Conservation (phyloP, 2,797 vertebrate species). For the Galagoides demidoff region DNA sequence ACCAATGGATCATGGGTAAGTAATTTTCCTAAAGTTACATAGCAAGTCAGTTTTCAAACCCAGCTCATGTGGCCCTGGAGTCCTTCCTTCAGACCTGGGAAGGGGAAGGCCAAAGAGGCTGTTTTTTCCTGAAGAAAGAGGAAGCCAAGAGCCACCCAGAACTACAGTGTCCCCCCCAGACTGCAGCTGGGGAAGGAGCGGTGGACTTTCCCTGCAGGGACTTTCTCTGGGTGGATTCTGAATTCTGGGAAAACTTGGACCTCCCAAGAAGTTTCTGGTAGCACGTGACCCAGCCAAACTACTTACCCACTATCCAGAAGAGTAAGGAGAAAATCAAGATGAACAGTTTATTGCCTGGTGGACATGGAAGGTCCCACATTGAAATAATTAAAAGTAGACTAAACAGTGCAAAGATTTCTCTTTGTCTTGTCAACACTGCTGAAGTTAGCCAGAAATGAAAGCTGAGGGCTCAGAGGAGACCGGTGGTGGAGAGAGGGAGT, state of each 20-base stretch:
- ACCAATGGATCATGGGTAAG: neutral
- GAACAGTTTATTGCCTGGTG: constrained; percentile 8
- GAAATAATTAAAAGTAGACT: constrained; percentile 66
- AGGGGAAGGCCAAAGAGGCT: neutral
- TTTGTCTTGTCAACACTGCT: constrained; percentile 7
- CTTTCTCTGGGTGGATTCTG: constrained; percentile 44
- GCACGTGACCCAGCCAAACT: neutral
- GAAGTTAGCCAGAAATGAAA: neutral
- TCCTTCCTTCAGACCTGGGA: neutral
- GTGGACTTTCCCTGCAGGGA: neutral
- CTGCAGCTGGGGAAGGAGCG: neutral
- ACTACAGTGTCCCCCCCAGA: neutral
- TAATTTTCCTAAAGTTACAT: neutral
- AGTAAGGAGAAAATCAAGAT: neutral
- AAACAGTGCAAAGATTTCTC: constrained; percentile 43
- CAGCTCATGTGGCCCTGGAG: neutral
- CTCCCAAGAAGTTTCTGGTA: constrained; percentile 58
- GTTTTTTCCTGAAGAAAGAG: neutral
- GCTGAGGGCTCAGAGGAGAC: neutral
- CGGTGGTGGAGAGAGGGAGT: neutral
- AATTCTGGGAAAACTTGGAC: constrained; percentile 5
- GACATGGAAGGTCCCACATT: neutral
- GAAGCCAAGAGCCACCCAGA: neutral
- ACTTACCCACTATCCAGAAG: neutral
- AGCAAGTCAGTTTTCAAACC: neutral